These are phyloP conservation scores for Tipula vernalis DNA, from an alignment of 2,888 invertebrate genomes.

Conservation along the genomic window DNA sequence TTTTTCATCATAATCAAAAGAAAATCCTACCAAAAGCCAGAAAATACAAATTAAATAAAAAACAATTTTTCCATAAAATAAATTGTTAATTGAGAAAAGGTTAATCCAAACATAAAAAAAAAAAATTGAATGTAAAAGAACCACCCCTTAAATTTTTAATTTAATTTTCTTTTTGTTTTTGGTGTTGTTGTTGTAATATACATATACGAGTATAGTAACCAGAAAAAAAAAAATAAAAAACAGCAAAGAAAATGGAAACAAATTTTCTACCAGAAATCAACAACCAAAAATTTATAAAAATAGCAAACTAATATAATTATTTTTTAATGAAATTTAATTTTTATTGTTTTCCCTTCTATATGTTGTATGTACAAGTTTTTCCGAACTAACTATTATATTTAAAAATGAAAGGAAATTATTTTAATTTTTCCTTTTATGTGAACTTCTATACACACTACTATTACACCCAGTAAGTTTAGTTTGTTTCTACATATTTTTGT, in stretches of 20 bases:
- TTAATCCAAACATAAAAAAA: background rate
- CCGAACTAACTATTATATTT: background rate
- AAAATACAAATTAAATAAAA: slow-evolving; percentile 4
- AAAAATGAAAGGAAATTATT: background rate
- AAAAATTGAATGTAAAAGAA: background rate
- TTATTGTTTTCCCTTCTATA: background rate
- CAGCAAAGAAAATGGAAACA: background rate
- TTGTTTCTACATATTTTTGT: background rate
- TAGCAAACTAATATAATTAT: background rate
- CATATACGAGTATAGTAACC: background rate
- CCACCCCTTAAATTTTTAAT: slow-evolving; percentile 4
- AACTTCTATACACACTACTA: background rate
- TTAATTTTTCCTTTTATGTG: background rate
- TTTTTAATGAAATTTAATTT: slow-evolving; percentile 4
- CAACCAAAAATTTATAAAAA: background rate
- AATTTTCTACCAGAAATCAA: background rate
- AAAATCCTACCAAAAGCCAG: slow-evolving; percentile 4
- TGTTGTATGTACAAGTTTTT: background rate
- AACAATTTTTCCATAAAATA: background rate
- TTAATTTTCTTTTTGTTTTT: background rate
- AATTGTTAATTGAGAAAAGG: background rate
- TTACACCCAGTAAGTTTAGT: background rate
- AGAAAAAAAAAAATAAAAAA: background rate
- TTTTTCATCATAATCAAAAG: background rate
- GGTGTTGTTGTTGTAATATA: background rate